These are phyloP conservation scores for Portunus trituberculatus DNA, from an alignment of 1,140 invertebrate species.

Conservation along the genomic window DNA sequence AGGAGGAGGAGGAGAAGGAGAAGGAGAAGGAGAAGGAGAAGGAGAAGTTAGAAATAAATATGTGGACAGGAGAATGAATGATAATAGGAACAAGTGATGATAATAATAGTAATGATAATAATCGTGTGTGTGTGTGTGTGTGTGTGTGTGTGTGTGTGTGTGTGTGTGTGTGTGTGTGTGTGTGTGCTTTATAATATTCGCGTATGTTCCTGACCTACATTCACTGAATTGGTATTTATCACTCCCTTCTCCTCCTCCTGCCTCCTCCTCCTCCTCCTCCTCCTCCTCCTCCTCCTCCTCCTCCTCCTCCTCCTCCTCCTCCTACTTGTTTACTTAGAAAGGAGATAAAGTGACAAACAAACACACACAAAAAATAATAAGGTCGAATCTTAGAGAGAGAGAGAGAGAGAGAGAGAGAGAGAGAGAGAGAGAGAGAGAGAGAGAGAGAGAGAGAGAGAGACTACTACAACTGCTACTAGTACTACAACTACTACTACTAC, in stretches of 20 bases:
- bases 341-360: background rate
- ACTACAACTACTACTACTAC: too few relatives aligned
- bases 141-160: too few relatives aligned
- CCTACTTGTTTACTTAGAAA: background rate
- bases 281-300: too few relatives aligned
- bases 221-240: too few relatives aligned
- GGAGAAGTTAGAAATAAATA: background rate
- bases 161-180: too few relatives aligned
- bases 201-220: too few relatives aligned
- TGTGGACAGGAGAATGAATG: background rate
- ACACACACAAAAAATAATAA: background rate
- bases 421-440: background rate
- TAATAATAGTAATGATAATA: slow-evolving; percentile 28
- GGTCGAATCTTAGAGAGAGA: background rate
- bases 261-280: too few relatives aligned
- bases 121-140: background rate
- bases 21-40: background rate
- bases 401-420: background rate
- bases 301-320: background rate
- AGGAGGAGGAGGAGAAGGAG: background rate
- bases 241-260: too few relatives aligned
- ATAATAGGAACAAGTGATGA: background rate
- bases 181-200: too few relatives aligned
- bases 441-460: background rate
- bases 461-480: too few relatives aligned